phyloP scores from a whole-genome alignment of 2,797 vertebrate genomes.

The Rhyacichthys aspro region DNA sequence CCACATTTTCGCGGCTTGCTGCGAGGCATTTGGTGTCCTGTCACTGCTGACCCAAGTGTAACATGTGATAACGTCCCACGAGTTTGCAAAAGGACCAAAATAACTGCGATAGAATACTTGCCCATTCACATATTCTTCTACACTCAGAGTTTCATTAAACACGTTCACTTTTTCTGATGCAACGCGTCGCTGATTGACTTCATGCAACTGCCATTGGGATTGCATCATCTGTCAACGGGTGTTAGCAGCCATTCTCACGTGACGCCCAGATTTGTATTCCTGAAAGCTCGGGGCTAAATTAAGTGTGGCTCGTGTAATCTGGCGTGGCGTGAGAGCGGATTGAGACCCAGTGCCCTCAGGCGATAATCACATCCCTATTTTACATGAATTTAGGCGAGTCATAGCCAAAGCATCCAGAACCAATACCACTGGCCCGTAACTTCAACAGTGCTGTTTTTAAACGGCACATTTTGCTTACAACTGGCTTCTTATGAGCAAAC shows the following conservation, averaged over 20 bases:
- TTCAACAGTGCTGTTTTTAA: background rate
- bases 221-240: constrained; percentile 69
- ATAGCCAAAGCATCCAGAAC: background rate
- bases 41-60: constrained; percentile 7
- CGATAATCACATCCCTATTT: background rate
- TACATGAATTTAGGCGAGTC: constrained; percentile 5
- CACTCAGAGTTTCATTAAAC: background rate
- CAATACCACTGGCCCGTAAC: background rate
- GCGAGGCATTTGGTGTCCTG: constrained; percentile 16
- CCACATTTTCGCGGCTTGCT: constrained; percentile 36
- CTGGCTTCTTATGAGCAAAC: no score
- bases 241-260: constrained; percentile 34
- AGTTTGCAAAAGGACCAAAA: background rate
- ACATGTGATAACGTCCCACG: constrained; percentile 2
- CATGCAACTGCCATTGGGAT: constrained; percentile 57
- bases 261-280: constrained; percentile 31
- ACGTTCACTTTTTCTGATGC: constrained; percentile 20
- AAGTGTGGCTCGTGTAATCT: constrained; percentile 34
- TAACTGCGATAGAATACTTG: background rate
- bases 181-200: constrained; percentile 15
- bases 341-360: background rate
- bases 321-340: constrained; percentile 27
- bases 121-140: background rate
- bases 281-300: constrained; percentile 36
- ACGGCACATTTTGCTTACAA: background rate